A percentile compares a stretch with the other conserved stretches of the same genome.
Evolutionary conservation across 2,113 vertebrate species (phyloP).

Genomic region (Pterocles gutturalis): DNA sequence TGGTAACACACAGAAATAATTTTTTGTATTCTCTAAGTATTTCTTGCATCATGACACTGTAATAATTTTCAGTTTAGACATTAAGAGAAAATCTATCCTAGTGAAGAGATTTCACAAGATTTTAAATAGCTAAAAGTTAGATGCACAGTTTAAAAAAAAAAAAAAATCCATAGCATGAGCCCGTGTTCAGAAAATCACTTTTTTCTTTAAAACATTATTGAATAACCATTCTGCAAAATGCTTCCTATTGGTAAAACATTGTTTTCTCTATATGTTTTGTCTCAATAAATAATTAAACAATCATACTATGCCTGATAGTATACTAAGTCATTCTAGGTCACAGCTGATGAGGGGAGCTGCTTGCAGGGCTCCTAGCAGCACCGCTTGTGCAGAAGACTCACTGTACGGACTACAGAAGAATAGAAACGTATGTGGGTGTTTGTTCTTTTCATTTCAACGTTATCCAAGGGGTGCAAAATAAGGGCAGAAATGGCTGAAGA

Average conservation of each 20-base stretch:
- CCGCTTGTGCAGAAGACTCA: neutral
- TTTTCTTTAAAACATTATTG: neutral
- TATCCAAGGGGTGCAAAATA: conserved; percentile 22
- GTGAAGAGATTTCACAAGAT: neutral
- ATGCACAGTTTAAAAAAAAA: neutral
- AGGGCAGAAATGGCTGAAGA: conserved; percentile 34
- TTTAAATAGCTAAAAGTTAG: neutral
- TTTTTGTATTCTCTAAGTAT: neutral
- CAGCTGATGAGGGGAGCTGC: neutral
- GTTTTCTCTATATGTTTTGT: neutral
- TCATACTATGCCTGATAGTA: neutral
- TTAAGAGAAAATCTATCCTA: neutral
- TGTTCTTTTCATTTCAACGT: neutral
- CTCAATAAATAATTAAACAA: neutral
- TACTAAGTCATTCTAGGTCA: neutral
- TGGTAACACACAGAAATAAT: neutral
- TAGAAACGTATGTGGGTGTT: conserved; percentile 26
- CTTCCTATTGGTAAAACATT: neutral
- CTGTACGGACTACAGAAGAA: conserved; percentile 28
- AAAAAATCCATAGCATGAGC: neutral
- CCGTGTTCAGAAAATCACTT: neutral
- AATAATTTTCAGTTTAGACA: neutral
- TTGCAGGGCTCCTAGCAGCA: neutral
- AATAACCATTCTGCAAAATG: neutral
- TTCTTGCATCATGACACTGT: neutral